phyloP scores from a whole-genome alignment of 2,113 vertebrate species.

The Stercorarius parasiticus region DNA sequence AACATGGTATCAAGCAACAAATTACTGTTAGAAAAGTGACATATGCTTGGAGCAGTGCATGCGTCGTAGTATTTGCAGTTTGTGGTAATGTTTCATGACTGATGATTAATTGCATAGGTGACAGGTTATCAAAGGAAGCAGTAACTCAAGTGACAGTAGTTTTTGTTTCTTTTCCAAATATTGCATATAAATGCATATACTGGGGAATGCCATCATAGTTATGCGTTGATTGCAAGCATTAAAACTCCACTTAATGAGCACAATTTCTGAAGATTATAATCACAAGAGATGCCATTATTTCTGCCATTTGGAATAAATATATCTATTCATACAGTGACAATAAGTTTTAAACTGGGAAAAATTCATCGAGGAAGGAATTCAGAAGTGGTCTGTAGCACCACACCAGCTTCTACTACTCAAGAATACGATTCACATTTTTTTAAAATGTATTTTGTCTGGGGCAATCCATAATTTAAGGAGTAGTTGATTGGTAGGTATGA shows the following conservation, averaged over 20 bases:
- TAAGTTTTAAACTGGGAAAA: background rate
- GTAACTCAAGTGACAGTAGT: background rate
- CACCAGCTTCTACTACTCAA: background rate
- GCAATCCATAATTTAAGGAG: background rate
- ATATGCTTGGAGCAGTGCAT: background rate
- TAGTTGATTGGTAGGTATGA: background rate
- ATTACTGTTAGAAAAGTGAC: background rate
- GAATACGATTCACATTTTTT: background rate
- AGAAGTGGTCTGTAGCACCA: background rate
- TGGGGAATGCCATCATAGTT: background rate
- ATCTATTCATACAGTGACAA: background rate
- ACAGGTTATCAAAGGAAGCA: background rate
- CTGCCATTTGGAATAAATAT: background rate
- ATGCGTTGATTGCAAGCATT: background rate
- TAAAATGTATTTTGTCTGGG: background rate
- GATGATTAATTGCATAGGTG: background rate
- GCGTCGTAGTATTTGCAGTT: background rate
- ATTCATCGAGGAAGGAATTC: background rate
- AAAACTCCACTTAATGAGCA: background rate
- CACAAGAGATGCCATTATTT: background rate
- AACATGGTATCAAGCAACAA: background rate
- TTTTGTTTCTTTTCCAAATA: constrained; percentile 8
- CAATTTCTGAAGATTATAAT: background rate
- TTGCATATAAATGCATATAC: background rate
- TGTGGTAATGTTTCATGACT: background rate